phyloP scores from a whole-genome alignment of 1,140 invertebrate species.

The Phthorimaea operculella region DNA sequence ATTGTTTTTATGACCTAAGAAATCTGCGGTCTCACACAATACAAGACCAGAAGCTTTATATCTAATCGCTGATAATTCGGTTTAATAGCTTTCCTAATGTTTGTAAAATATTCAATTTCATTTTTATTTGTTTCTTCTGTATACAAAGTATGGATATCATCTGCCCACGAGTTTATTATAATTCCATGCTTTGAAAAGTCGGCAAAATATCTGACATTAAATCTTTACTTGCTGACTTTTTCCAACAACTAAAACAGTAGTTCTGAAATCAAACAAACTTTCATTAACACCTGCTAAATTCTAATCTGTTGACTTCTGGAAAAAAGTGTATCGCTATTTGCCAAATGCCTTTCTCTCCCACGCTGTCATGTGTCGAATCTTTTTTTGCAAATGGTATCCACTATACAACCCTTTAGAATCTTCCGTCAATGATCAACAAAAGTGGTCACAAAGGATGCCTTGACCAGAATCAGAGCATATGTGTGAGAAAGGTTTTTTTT shows the following conservation, averaged over 20 bases:
- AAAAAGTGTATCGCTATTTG: no score
- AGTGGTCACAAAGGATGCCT: constrained; percentile 49
- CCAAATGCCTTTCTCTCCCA: constrained; percentile 29
- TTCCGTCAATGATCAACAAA: constrained; percentile 37
- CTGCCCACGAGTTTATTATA: no score
- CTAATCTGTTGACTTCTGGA: no score
- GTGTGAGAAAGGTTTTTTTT: constrained; percentile 32
- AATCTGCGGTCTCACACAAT: constrained; percentile 16
- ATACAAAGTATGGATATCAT: no score
- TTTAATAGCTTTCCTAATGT: neutral
- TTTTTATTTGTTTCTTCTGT: no score
- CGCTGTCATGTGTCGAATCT: constrained; percentile 38
- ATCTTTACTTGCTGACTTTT: no score
- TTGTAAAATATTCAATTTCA: neutral
- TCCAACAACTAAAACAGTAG: no score
- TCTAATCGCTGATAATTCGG: neutral
- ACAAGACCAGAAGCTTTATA: neutral
- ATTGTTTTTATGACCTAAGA: constrained; percentile 20
- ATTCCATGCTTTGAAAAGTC: no score
- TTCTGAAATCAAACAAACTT: no score
- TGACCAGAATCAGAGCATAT: constrained; percentile 54
- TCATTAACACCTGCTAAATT: no score
- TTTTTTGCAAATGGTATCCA: constrained; percentile 34
- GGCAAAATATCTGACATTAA: no score
- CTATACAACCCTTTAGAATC: constrained; percentile 49